Evolutionary conservation across 2,797 vertebrate genomes (phyloP).

Genomic region (Pangasius macronema): DNA sequence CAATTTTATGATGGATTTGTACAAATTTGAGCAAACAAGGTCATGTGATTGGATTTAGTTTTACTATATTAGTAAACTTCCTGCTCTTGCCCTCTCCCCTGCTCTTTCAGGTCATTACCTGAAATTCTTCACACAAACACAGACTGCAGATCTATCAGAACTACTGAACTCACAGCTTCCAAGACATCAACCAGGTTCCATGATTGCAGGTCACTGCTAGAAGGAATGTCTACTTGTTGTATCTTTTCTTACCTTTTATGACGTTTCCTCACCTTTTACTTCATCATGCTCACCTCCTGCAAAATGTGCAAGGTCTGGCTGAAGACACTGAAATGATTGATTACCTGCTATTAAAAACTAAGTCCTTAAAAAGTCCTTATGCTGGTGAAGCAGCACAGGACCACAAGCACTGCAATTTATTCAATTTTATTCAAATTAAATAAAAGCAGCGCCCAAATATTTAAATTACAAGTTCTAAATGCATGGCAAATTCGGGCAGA

Average conservation of each 20-base stretch:
- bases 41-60: no score
- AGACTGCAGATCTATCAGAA: not conserved
- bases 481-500: slow-evolving; percentile 15
- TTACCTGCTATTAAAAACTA: not conserved
- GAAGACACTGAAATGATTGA: not conserved
- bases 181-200: not conserved
- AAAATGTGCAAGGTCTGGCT: not conserved
- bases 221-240: not conserved
- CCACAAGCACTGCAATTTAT: not conserved
- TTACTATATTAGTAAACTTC: not conserved
- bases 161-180: not conserved
- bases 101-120: not conserved
- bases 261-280: not conserved
- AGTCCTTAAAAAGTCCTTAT: not conserved
- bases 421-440: not conserved
- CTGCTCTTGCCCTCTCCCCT: not conserved
- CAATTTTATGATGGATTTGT: no score
- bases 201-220: not conserved
- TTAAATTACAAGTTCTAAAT: not conserved
- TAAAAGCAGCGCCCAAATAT: not conserved
- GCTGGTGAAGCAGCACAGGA: no score
- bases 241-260: not conserved
- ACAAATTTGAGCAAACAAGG: no score
- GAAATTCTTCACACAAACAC: not conserved
- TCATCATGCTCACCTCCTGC: not conserved